A percentile compares a stretch with the other conserved stretches of the same genome.
Conservation (phyloP, 1,140 invertebrate genomes). For the Gyrodactylus salaris region DNA sequence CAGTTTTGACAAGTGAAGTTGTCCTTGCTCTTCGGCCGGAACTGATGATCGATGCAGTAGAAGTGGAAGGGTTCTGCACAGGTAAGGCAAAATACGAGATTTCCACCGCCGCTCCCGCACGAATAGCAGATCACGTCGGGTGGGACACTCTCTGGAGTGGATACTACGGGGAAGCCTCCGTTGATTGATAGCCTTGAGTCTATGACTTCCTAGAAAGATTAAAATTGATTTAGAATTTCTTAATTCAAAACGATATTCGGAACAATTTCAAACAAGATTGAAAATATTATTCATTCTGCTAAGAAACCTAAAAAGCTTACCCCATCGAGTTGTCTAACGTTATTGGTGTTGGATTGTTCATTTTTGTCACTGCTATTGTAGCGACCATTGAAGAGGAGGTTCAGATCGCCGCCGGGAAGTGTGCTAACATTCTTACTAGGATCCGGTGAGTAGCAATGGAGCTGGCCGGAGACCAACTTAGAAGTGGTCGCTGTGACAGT, state of each 20-base stretch:
- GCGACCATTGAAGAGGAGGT: neutral
- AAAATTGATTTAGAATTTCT: neutral
- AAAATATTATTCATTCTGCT: too few relatives aligned
- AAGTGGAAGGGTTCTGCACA: constrained; percentile 6
- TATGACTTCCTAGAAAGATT: neutral
- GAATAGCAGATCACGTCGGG: neutral
- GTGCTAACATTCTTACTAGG: neutral
- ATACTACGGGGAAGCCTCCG: neutral
- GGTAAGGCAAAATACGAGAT: neutral
- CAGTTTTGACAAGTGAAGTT: neutral
- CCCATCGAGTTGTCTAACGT: neutral
- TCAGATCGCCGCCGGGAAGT: neutral
- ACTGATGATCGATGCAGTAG: constrained; percentile 1
- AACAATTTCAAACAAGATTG: too few relatives aligned
- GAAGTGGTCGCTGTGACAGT: neutral
- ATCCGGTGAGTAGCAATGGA: neutral
- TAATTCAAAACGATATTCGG: too few relatives aligned
- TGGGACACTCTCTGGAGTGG: neutral
- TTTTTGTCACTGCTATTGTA: neutral
- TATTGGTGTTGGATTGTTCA: neutral
- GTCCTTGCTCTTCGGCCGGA: neutral
- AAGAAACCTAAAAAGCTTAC: too few relatives aligned
- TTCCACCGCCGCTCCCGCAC: constrained; percentile 1
- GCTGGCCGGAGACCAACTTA: neutral
- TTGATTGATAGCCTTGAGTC: neutral